Base-by-base conservation (phyloP, 1,140 invertebrate species). In the Trichogramma pretiosum region DNA sequence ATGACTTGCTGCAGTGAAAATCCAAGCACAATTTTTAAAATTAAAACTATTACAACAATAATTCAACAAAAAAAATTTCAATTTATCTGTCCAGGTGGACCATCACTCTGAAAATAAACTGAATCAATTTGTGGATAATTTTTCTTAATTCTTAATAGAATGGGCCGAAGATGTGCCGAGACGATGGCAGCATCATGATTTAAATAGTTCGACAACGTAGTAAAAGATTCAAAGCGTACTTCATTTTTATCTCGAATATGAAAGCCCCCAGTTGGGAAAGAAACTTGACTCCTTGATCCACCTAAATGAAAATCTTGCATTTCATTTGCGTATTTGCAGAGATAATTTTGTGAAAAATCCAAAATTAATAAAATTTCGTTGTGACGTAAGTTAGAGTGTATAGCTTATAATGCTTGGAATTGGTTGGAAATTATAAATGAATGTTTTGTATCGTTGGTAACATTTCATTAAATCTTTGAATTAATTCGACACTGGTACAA, bases 1-100 rank as follows among this genome's bases (percentile, higher is more conserved):
- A 60, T 73, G 69, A 5, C 67, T 65, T 24, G 65, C 54, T 56
- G 70, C 66, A 26, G 53, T 57, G 54, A 62, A 74, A 48, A 66
- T 39, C 16, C 28, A 39, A 3, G 45, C 19, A 19, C 54, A 42
- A 50, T 50, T 46, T 36, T 53, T 55, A 32, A 37, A 28, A 26
- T 22, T 45, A n/a, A 38, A 21, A 16, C 34, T 37, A 10, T 33
- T 33, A 13, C 1, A 44, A 26, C 48, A 17, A 32, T 52, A 18
- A 8, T 21, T 32, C 24, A 57, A 36, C 21, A 52, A 41, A 40
- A 49, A 57, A 44, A 55, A 57, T 18, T 37, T 40, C 3, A n/a
- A 52, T 52, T 47, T 60, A 28, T 49, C 53, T 55, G 56, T n/a
- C 46, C 56, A 13, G 35, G 39, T 17, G 56, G 59, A 3, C 56